Base-by-base conservation (phyloP, 2,797 vertebrate species). In the Rallus crepitans region DNA sequence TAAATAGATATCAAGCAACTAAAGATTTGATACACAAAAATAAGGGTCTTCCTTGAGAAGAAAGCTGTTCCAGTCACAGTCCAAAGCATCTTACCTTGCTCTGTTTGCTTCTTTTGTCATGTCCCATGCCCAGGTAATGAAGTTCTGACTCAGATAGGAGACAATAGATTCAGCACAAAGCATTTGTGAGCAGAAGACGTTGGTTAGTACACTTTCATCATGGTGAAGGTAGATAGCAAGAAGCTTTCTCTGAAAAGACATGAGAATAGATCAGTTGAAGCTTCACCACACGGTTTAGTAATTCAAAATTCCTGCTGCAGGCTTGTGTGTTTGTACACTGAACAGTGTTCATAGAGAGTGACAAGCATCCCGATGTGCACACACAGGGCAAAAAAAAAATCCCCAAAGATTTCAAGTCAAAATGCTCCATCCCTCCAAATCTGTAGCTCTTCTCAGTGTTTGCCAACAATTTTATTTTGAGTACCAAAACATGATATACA, bases 221-320 rank as follows among this genome's bases (percentile, higher is more conserved):
- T 99, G 99, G 98, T 99, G 99, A 98, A 99, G 99, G 99, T 99
- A 99, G 99, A 99, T 99, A 98, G 99, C 99, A 97, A 99, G 98
- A 96, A 99, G 99, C 98, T 99, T 99, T 98, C 99, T 99, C 99
- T 99, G 98, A 71, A 98, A 98, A 97, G 72, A 97, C 48, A 96
- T 2, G 8, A 96, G 47, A 90, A 94, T 95, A 97, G 21, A 82
- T 85, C 30, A 95, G 71, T 84, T 84, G 87, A 85, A 91, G 94
- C 47, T 50, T 82, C 18, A 68, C 70, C 14, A 53, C 23, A 7
- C 18, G 70, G 7, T 31, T 68, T 9, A 68, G 20, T n/a, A 80
- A 77, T 30, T 87, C 18, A 16, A 86, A 56, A 77, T 19, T 55
- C 53, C 53, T 28, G 56, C 40, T 56, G 57, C 42, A 69, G 40